Base-by-base conservation (phyloP, 2,888 invertebrate genomes). In the Sycophila texana region DNA sequence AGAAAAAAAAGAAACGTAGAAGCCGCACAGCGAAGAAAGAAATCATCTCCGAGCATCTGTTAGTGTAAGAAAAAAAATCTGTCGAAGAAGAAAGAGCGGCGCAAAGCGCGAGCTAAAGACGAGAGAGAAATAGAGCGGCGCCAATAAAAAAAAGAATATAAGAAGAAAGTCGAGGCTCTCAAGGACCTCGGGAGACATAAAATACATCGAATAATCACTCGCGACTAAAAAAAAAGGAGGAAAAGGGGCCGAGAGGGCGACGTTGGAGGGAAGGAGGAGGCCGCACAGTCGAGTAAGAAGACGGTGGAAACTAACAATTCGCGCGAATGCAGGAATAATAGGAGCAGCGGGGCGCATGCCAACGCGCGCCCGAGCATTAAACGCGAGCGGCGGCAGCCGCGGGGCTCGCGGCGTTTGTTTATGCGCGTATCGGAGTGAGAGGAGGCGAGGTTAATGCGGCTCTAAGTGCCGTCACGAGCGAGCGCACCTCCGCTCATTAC, bases 291-390 rank as follows among this genome's bases (percentile, higher is more conserved):
- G 26, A 26, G 26, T 26, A 26, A 30, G 61, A 30, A 61, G 61
- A 39, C n/a, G 61, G 61, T 39, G 55, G 57, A 71, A 57, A 57
- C 63, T 63, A 65, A 77, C 76, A 71, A 77, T 77, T 77, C 63
- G 49, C 65, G 57, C 55, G 70, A 57, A 65, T 65, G 57, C 55
- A 57, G 61, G 49, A 71, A 77, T 77, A 77, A 77, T 65, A 77
- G 76, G 57, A 61, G 68, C 67, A 55, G 55, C 55, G 47, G 39
- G 39, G 63, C 49, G 63, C 63, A 73, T 55, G 57, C 65, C 68
- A 55, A 18, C 22, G 63, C 55, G 65, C 65, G 55, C 73, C 47
- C 73, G 73, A 63, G 73, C 65, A 57, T 63, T 70, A 70, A 70
- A 57, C 55, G 49, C 70, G n/a, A 30, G 49, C 55, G 26, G 26